Evolutionary conservation across 2,113 vertebrate species (phyloP).

Genomic region (Oncorhynchus masou): DNA sequence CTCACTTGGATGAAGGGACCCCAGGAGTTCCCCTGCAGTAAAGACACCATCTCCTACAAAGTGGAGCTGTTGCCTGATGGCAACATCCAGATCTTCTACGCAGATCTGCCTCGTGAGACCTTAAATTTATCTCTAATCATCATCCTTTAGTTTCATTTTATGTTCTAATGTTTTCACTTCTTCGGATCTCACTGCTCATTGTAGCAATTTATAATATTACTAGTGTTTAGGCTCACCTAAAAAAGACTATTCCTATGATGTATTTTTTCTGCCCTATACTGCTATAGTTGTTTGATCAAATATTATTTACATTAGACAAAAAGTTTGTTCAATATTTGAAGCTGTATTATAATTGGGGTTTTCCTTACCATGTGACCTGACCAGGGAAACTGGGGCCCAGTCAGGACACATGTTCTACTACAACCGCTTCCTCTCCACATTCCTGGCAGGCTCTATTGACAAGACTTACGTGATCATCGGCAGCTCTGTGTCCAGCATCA

Average conservation of each 20-base stretch:
- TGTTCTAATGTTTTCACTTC: background rate
- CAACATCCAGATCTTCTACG: slow-evolving; percentile 21
- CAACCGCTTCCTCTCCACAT: background rate
- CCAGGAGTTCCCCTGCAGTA: slow-evolving; percentile 17
- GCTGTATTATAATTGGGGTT: no score
- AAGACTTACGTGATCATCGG: slow-evolving; percentile 56
- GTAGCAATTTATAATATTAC: no score
- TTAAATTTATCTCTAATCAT: background rate
- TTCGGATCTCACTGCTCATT: background rate
- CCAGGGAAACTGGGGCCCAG: no score
- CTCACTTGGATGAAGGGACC: accelerated
- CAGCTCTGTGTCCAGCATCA: slow-evolving; percentile 58
- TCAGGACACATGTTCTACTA: no score
- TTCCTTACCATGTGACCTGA: no score
- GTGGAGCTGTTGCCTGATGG: background rate
- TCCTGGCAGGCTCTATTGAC: slow-evolving; percentile 34
- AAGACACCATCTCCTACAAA: background rate
- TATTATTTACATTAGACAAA: no score
- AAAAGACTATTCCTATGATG: no score
- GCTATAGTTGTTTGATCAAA: background rate
- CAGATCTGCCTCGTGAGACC: slow-evolving; percentile 29
- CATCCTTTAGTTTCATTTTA: background rate
- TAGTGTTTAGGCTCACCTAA: no score
- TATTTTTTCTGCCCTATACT: no score
- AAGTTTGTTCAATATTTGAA: no score